Evolutionary conservation across 2,113 vertebrate species (phyloP), one percentile per base, ranked within the genome.

Genomic region (Mungos mungo): DNA sequence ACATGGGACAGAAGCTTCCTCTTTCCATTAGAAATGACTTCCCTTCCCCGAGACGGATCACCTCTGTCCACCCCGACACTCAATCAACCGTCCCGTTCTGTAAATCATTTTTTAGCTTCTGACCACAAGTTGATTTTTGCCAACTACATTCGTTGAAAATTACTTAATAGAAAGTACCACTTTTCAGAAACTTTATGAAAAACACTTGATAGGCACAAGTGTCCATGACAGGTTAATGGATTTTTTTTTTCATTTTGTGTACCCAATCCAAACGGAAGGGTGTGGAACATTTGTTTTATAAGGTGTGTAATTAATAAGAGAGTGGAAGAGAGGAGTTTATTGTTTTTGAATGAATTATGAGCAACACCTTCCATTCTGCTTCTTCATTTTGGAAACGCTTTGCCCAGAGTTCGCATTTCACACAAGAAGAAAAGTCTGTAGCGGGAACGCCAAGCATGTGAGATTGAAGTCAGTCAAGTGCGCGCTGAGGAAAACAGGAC

Each of bases 271-370:
- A 85, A 96, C 76, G 74, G 93, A 97, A 95, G 57, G 95, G 33
- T 97, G 98, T 97, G 88, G 54, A 94, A 50, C 38, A 74, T 96
- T 98, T 98, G 38, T 98, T 97, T 98, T 96, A 66, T 95, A 47
- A 96, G 83, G 52, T 41, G 83, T 91, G 33, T 95, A 97, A 98
- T 93, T 98, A 98, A 97, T 97, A 90, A 97, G 84, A 95, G 63
- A 97, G 69, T 50, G 54, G 98, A 95, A 71, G 96, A 95, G 90
- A 98, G 35, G 86, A 79, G 83, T 29, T 97, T 95, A 96, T 96
- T n/a, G 52, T 81, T 95, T 74, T 97, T 96, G 89, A 80, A 81
- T 97, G 19, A 98, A 97, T 97, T 97, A 96, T 63, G 35, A 98
- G 65, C 7, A 47, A 95, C 93, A 76, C 72, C 96, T 97, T 96